Conservation (phyloP, 30 jellyfish, hydroid and myxozoan species). For the Nemopilema nomurai region DNA sequence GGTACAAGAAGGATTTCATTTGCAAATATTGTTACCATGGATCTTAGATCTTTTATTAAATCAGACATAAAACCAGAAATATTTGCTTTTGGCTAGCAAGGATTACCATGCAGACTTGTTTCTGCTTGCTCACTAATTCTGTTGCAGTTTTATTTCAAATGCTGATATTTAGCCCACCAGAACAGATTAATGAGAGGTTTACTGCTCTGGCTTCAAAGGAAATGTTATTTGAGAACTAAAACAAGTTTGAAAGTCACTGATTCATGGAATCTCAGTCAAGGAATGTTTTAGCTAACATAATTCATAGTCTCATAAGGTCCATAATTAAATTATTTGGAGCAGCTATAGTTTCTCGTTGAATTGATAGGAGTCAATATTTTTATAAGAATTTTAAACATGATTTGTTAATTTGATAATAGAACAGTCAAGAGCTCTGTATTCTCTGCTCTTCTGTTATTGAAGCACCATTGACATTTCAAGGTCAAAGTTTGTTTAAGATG, state of each 20-base stretch:
- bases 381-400: too few relatives aligned
- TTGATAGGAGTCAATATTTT: too few relatives aligned
- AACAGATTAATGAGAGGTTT: background rate
- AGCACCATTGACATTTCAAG: too few relatives aligned
- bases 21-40: background rate
- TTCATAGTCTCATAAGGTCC: background rate
- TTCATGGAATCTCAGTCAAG: too few relatives aligned
- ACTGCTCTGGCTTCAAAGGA: background rate
- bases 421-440: too few relatives aligned
- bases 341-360: too few relatives aligned
- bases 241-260: too few relatives aligned
- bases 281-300: background rate
- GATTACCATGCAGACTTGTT: background rate
- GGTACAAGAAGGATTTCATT: background rate
- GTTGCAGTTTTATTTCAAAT: background rate
- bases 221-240: too few relatives aligned
- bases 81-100: background rate
- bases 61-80: background rate
- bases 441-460: too few relatives aligned
- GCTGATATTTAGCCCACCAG: background rate
- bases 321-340: too few relatives aligned
- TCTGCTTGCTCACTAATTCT: background rate
- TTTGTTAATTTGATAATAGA: too few relatives aligned
- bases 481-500: too few relatives aligned
- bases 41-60: background rate